Conservation (phyloP, 2,888 invertebrate genomes). For the Heliconius ismenius region DNA sequence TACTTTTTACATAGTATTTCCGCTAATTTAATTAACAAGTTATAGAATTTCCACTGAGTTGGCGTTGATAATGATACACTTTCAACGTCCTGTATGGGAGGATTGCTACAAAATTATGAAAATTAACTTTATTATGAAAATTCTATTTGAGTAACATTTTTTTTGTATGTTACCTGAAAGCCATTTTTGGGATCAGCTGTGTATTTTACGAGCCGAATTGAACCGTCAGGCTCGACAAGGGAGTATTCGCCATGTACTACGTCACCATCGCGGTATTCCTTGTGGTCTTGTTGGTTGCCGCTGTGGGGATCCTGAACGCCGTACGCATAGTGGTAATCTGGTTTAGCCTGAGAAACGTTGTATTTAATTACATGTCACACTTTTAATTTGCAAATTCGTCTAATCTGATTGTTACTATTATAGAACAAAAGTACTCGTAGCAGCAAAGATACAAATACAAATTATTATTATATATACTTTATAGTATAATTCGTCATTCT, state of each 20-base stretch:
- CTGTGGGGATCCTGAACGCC: conserved; percentile 88
- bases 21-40: neutral
- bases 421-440: no score
- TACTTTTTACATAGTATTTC: no score
- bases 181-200: conserved; percentile 88
- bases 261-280: conserved; percentile 87
- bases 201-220: conserved; percentile 86
- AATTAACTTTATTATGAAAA: no score
- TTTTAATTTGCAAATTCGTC: neutral
- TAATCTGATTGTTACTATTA: neutral
- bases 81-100: neutral
- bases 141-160: no score
- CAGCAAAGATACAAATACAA: no score
- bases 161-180: conserved; percentile 80
- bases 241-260: conserved; percentile 88
- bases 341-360: conserved; percentile 82
- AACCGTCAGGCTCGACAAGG: conserved; percentile 88
- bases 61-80: neutral
- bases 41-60: neutral
- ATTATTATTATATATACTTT: no score
- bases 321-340: conserved; percentile 88
- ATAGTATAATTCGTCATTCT: no score
- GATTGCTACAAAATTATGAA: no score
- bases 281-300: conserved; percentile 87
- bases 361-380: neutral